Evolutionary conservation across 2,797 vertebrate species (phyloP), one percentile per base, ranked within the genome.

Genomic region (Poecilia picta): DNA sequence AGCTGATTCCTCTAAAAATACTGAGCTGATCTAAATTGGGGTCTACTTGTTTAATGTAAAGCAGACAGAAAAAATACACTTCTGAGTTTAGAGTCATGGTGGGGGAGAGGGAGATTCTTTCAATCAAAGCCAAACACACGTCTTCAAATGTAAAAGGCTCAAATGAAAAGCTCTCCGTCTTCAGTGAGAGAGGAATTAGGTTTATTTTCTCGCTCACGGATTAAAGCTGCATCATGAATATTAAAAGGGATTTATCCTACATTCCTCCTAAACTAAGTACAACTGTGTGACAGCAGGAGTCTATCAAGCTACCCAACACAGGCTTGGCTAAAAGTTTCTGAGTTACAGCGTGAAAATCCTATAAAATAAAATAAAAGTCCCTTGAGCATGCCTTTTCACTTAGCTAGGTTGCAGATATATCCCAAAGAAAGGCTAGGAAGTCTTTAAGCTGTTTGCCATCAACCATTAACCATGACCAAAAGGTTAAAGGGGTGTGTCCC

Each of bases 141-240:
- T 55, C 73, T 62, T 62, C n/a, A 51, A 51, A 43, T 77, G 51
- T 41, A 31, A 74, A 72, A 53, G 43, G 46, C 74, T n/a, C 78
- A 75, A 84, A 89, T 87, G 77, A 90, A 82, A 84, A 76, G 86
- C 79, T 83, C 82, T 79, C 82, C 39, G 73, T 84, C 81, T 76
- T 81, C 77, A 81, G 68, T 68, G 49, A 87, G 68, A 80, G 76
- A 79, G 89, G 91, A 87, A 88, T 91, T 89, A 88, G 59, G 72
- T 8, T 79, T 79, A 78, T 71, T 80, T 64, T 46, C 74, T 33
- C 57, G 83, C 81, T 80, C 31, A 0, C 49, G 87, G 89, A 92
- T 94, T 93, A 92, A 89, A 90, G 79, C 41, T 78, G 75, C 83
- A 83, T 82, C 82, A 81, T 91, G 84, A 92, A 92, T 92, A 92